Base-by-base conservation (phyloP, 2,888 invertebrate genomes). In the Troglohyphantes excavatus region DNA sequence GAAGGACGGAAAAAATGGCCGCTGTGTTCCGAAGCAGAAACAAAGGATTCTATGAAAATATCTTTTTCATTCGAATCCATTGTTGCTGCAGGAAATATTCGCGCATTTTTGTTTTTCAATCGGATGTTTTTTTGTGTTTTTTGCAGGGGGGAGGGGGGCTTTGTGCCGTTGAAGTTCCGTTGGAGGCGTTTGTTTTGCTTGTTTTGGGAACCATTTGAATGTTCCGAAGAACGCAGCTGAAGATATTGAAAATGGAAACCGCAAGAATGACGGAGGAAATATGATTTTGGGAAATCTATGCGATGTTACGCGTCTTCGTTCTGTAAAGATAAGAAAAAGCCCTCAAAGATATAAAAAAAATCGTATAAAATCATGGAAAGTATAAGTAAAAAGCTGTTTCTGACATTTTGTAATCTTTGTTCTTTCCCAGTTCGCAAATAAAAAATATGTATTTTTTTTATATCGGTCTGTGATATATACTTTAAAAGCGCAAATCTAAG, bases 71-170 rank as follows among this genome's bases (percentile, higher is more conserved):
- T 19, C 73, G 46, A 23, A 82, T 33, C 70, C 39, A 59, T 67
- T 78, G 65, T 65, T 29, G 63, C 65, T 43, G 79, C 46, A 19
- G 68, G 81, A 72, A 72, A 82, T 72, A 72, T 82, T 82, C 33
- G 59, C 82, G 72, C 39, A 72, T 72, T 82, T n/a, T n/a, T 68
- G 46, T 81, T 81, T 81, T 81, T 68, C 82, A 82, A 82, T 81
- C 81, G 70, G 68, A 70, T 59, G 17, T 27, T n/a, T 27, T 21
- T 7, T 53, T 43, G 23, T 67, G 13, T 23, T 23, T 7, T 33
- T 39, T 33, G 27, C n/a, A n/a, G n/a, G n/a, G n/a, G n/a, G n/a
- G n/a, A n/a, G n/a, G 23, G 13, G 29, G n/a, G 7, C 23, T 11
- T 26, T 72, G 23, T 17, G 43, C 17, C 21, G 23, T 11, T 2